Evolutionary conservation across 2,797 vertebrate genomes (phyloP).

Genomic region (Trematomus bernacchii): DNA sequence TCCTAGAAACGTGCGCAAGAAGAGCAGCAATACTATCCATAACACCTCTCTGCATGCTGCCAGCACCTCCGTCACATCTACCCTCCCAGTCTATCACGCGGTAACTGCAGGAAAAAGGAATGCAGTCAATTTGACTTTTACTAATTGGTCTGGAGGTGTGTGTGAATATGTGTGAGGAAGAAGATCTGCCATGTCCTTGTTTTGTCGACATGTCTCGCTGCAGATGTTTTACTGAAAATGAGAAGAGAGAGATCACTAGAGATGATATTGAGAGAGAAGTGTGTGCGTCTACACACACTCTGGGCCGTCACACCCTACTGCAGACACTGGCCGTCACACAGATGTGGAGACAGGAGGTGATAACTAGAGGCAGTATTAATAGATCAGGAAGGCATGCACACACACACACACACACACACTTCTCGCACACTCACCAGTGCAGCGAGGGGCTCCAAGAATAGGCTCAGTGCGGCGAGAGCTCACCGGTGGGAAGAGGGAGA

Average conservation of each 20-base stretch:
- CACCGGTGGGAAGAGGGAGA: slow-evolving; percentile 55
- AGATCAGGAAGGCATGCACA: slow-evolving; percentile 59
- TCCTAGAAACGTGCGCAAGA: slow-evolving; percentile 33
- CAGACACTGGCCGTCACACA: slow-evolving; percentile 70
- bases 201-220: slow-evolving; percentile 64
- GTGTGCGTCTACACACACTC: slow-evolving; percentile 29
- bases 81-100: slow-evolving; percentile 25
- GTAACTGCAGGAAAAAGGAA: slow-evolving; percentile 29
- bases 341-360: slow-evolving; percentile 77
- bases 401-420: slow-evolving; percentile 24
- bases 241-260: slow-evolving; percentile 63
- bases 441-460: slow-evolving; percentile 74
- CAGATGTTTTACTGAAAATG: slow-evolving; percentile 71
- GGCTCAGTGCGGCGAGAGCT: slow-evolving; percentile 58
- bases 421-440: slow-evolving; percentile 35
- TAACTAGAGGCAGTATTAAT: slow-evolving; percentile 78
- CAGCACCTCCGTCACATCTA: slow-evolving; percentile 10
- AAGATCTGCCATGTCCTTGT: slow-evolving; percentile 46
- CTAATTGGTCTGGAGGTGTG: slow-evolving; percentile 45
- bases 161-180: neutral
- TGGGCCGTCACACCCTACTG: slow-evolving; percentile 64
- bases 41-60: slow-evolving; percentile 1
- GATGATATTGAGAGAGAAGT: slow-evolving; percentile 77
- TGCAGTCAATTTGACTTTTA: slow-evolving; percentile 32
- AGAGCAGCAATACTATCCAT: neutral